phyloP scores from a whole-genome alignment of 2,113 vertebrate species.

The Ploceus nigricollis region DNA sequence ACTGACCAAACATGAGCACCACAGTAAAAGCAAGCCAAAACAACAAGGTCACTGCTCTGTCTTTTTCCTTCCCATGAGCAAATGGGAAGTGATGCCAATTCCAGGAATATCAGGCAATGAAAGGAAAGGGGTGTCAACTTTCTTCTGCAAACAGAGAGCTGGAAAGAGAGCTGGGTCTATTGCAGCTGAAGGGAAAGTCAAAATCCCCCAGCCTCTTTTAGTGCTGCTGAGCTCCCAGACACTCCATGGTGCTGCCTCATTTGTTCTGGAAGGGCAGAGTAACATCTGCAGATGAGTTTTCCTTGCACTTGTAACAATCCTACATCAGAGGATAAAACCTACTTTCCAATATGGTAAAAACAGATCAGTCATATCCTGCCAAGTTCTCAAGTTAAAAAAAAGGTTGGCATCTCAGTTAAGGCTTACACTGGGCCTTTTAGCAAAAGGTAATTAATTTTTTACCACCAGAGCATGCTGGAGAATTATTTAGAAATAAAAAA shows the following conservation, averaged over 20 bases:
- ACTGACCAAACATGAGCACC: neutral
- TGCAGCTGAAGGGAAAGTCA: neutral
- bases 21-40: neutral
- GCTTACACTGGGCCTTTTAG: neutral
- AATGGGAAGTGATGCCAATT: neutral
- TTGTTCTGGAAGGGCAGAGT: neutral
- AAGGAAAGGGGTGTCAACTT: neutral
- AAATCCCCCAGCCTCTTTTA: neutral
- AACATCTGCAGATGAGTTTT: neutral
- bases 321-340: neutral
- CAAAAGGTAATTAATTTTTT: neutral
- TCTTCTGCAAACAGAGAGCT: neutral
- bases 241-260: neutral
- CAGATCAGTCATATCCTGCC: neutral
- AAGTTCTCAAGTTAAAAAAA: neutral
- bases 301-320: neutral
- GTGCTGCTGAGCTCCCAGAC: neutral
- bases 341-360: neutral
- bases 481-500: neutral
- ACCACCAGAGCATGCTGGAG: neutral
- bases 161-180: neutral
- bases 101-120: neutral
- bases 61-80: neutral
- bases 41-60: neutral
- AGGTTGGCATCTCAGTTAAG: neutral